phyloP scores from a whole-genome alignment of 2,797 vertebrate genomes.

The Microctenopoma stevenorrisi region DNA sequence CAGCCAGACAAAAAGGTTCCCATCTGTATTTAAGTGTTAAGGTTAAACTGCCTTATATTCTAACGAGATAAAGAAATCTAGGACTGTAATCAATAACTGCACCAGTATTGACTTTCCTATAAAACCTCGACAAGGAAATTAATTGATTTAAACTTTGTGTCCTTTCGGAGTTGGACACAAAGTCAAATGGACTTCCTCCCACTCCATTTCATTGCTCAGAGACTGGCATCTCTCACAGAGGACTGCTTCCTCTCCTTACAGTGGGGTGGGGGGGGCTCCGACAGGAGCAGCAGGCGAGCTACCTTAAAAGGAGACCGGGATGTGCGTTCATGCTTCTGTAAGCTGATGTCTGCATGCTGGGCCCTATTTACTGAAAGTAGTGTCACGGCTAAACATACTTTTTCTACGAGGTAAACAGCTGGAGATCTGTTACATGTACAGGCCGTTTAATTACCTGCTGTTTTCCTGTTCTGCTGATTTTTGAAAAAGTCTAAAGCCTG shows the following conservation, averaged over 20 bases:
- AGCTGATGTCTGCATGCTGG: slow-evolving; percentile 61
- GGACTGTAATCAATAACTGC: neutral
- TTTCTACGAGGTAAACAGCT: neutral
- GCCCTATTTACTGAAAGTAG: slow-evolving; percentile 47
- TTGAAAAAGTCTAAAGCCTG: too few species aligned
- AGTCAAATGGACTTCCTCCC: neutral
- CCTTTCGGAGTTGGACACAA: slow-evolving; percentile 21
- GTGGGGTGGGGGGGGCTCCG: slow-evolving; percentile 24
- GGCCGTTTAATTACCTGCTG: neutral
- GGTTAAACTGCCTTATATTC: neutral
- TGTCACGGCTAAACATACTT: neutral
- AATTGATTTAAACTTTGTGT: neutral
- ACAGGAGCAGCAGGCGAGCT: slow-evolving; percentile 29
- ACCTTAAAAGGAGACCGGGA: slow-evolving; percentile 76
- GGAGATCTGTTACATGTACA: neutral
- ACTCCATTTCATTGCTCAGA: slow-evolving; percentile 22
- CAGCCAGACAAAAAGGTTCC: neutral
- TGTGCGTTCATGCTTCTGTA: slow-evolving; percentile 61
- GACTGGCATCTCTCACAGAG: slow-evolving; percentile 13
- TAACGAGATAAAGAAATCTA: slow-evolving; percentile 8
- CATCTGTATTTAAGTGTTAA: neutral
- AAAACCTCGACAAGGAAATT: neutral
- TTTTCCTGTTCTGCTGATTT: neutral
- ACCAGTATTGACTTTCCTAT: neutral
- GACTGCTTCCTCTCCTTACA: slow-evolving; percentile 36